Evolutionary conservation across 1,140 invertebrate genomes (phyloP).

Genomic region (Scaptomyza graminum): DNA sequence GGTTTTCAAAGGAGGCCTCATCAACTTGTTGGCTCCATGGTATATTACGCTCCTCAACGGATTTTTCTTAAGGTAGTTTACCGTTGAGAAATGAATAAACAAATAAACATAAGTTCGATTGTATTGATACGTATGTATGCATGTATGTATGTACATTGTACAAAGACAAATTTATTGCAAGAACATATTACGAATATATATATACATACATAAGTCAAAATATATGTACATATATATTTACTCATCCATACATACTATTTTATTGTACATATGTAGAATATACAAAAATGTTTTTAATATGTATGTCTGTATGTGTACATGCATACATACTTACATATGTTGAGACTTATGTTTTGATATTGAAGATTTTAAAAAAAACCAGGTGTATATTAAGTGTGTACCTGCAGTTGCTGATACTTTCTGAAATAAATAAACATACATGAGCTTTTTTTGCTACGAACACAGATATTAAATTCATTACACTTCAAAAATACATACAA

Average conservation of each 20-base stretch:
- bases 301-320: slow-evolving; percentile 4
- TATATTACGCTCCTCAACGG: slow-evolving; percentile 81
- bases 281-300: not conserved
- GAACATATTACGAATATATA: not conserved
- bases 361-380: not conserved
- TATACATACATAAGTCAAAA: no score
- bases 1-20: slow-evolving; percentile 80
- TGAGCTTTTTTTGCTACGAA: slow-evolving; percentile 26
- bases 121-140: not conserved
- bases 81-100: not conserved
- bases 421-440: slow-evolving; percentile 60
- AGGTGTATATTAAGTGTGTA: slow-evolving; percentile 38
- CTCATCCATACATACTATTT: slow-evolving; percentile 1
- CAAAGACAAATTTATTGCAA: not conserved
- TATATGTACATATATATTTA: no score
- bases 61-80: slow-evolving; percentile 58
- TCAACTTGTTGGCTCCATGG: slow-evolving; percentile 84
- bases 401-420: slow-evolving; percentile 83
- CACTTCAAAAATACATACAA: not conserved
- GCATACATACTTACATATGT: not conserved
- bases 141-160: not conserved
- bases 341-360: not conserved
- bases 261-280: not conserved
- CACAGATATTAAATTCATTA: no score
- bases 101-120: not conserved